Conservation (phyloP, 1,140 invertebrate species). For the Mycetomoellerius zeteki region DNA sequence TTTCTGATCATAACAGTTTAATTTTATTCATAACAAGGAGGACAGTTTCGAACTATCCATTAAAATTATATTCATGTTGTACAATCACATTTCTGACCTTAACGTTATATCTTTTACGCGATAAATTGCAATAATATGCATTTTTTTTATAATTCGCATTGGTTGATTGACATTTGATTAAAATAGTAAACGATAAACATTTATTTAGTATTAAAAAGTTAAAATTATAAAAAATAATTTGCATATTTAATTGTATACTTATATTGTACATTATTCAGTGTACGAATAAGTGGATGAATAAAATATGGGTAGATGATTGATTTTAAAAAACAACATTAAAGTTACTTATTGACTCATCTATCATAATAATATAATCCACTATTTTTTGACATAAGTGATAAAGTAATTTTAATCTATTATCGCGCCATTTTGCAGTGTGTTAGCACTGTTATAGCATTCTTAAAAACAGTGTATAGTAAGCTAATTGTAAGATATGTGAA, state of each 20-base stretch:
- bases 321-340: too few relatives aligned
- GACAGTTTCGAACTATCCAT: neutral
- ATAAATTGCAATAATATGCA: constrained; percentile 20
- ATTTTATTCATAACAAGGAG: neutral
- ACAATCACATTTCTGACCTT: neutral
- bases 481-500: too few relatives aligned
- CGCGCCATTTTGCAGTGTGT: neutral
- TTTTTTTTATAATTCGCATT: neutral
- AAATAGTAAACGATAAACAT: neutral
- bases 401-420: neutral
- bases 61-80: constrained; percentile 8
- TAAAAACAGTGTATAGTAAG: neutral
- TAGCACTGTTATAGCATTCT: neutral
- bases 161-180: constrained; percentile 4
- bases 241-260: neutral
- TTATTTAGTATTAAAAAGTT: neutral
- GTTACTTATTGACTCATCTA: too few relatives aligned
- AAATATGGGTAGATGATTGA: neutral
- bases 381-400: neutral
- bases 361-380: too few relatives aligned
- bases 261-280: too few relatives aligned
- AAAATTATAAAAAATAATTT: neutral
- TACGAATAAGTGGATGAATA: too few relatives aligned
- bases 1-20: constrained; percentile 1
- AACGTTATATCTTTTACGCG: neutral